Conservation (phyloP, 2,888 invertebrate species). For the Rotaria sp. region DNA sequence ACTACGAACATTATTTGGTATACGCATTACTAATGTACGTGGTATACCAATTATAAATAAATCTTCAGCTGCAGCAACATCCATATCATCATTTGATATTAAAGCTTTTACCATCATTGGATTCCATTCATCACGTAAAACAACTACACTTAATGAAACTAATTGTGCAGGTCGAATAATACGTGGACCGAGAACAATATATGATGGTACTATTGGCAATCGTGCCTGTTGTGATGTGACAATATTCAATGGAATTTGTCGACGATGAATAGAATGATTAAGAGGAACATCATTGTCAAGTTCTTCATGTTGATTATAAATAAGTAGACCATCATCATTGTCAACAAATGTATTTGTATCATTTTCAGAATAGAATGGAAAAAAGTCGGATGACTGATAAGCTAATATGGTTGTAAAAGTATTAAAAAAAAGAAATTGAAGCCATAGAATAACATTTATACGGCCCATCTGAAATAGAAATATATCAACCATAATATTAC, state of each 20-base stretch:
- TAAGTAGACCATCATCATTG: background rate
- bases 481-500: background rate
- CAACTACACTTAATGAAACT: background rate
- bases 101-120: constrained; percentile 16
- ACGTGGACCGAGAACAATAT: constrained; percentile 4
- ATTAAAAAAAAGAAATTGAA: background rate
- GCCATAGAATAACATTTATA: background rate
- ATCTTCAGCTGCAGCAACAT: constrained; percentile 17
- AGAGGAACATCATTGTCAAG: background rate
- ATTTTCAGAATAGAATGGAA: background rate
- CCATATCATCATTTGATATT: constrained; percentile 15
- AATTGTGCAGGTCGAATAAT: background rate
- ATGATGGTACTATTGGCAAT: background rate
- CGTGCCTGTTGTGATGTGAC: background rate
- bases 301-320: background rate
- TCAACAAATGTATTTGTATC: background rate
- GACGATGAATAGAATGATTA: constrained; percentile 8
- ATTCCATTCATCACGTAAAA: constrained; percentile 29
- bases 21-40: background rate
- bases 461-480: background rate
- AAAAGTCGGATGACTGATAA: background rate
- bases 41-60: background rate
- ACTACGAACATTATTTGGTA: background rate
- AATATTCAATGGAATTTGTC: constrained; percentile 19
- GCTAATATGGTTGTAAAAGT: background rate